Evolutionary conservation across 2,888 invertebrate species (phyloP), one percentile per base, ranked within the genome.

Genomic region (Oxytorus armatus): DNA sequence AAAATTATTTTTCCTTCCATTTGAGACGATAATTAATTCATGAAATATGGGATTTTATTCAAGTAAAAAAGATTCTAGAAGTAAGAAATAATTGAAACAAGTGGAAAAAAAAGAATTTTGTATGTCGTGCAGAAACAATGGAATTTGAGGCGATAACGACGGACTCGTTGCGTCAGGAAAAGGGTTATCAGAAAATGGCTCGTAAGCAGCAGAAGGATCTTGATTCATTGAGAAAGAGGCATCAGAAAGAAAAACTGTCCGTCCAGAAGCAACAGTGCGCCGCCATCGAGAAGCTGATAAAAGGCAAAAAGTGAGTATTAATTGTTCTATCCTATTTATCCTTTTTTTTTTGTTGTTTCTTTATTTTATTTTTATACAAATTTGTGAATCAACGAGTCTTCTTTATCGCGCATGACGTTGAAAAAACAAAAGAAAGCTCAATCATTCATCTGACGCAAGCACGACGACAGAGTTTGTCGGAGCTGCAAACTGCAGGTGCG

Each of bases 131-230:
- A 91, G 92, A 92, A 87, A 90, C 90, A 76, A 88, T 97, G 80
- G 96, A 97, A 39, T 97, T 98, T 91, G 98, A 98, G 86, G 96
- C 97, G 0, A 97, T 99, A 82, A 98, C 97, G 0, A 94, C 97
- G 53, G 98, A 98, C 84, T 95, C 96, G 1, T 93, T 99, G 59
- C 95, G 96, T 18, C 95, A 95, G 86, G 98, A 98, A 92, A 99
- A 98, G 91, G 96, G 96, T 23, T 99, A 97, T 92, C 94, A 96
- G 86, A 99, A 99, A 93, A 95, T 97, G 39, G 95, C 97, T 57
- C 96, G 98, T 88, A 99, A 99, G 91, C 98, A 99, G 89, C 97
- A 97, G 92, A 99, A 99, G 89, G 99, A 99, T 87, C 91, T 97
- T 81, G 99, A 99, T 77, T 94, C 97, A 3, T 93, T 99, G 92